These are phyloP conservation scores for Euura saliciscinereae DNA, from an alignment of 1,140 invertebrate genomes.

Conservation along the genomic window DNA sequence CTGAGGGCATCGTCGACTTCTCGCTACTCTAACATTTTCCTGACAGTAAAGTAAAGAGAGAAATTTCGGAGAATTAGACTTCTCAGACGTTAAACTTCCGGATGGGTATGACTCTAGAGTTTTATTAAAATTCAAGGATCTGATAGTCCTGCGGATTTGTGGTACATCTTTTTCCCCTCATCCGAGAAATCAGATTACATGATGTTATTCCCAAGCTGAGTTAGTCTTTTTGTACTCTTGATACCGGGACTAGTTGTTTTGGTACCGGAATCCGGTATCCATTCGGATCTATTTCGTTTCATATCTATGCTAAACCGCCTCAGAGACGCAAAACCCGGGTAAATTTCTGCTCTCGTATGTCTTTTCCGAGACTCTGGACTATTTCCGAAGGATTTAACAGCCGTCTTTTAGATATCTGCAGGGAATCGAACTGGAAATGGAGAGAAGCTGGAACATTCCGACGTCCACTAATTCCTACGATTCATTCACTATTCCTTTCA, in stretches of 20 bases:
- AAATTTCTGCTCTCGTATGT: not conserved
- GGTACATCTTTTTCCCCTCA: too few relatives aligned
- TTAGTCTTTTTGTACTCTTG: too few relatives aligned
- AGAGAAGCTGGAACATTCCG: too few relatives aligned
- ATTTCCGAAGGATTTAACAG: not conserved
- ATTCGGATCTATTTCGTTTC: not conserved
- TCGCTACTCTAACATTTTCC: not conserved
- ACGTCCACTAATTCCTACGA: too few relatives aligned
- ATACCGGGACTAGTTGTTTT: not conserved
- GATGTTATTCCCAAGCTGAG: too few relatives aligned
- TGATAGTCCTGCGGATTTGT: too few relatives aligned
- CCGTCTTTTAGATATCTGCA: not conserved
- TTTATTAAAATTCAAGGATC: too few relatives aligned
- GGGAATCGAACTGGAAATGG: not conserved
- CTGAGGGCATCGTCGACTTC: not conserved
- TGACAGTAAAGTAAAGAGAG: not conserved
- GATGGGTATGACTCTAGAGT: too few relatives aligned
- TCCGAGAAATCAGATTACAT: too few relatives aligned
- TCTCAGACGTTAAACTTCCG: not conserved
- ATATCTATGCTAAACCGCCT: conserved; percentile 3
- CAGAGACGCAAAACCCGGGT: not conserved
- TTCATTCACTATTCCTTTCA: too few relatives aligned
- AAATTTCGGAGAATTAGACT: not conserved
- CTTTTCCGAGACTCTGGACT: not conserved
- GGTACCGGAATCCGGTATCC: not conserved